Conservation (phyloP, 2,888 invertebrate genomes). For the Athalia rosae region DNA sequence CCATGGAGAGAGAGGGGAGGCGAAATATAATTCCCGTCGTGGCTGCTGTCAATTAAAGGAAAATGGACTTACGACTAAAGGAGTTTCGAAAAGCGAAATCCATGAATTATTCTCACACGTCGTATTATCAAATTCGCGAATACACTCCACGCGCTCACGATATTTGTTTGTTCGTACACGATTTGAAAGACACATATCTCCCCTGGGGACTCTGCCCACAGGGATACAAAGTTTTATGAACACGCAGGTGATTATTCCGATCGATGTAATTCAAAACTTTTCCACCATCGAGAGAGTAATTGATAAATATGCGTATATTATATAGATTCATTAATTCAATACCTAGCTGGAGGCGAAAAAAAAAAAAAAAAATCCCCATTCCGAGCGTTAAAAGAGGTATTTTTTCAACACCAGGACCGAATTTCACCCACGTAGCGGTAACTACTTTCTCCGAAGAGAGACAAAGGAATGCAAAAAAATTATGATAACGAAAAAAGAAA, state of each 20-base stretch:
- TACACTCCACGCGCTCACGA: no score
- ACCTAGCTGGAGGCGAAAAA: not conserved
- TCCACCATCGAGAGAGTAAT: not conserved
- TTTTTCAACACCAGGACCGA: not conserved
- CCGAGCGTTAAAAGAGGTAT: not conserved
- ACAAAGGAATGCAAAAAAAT: no score
- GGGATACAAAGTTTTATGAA: not conserved
- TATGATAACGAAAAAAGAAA: not conserved
- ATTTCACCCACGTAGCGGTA: not conserved
- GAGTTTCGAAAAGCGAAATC: no score
- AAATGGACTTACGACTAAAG: no score
- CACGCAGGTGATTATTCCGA: conserved; percentile 17
- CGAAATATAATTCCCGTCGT: no score
- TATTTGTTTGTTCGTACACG: no score
- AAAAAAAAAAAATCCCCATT: not conserved
- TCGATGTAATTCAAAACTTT: conserved; percentile 40
- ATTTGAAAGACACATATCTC: not conserved
- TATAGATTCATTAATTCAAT: not conserved
- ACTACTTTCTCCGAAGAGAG: no score
- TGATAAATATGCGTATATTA: not conserved
- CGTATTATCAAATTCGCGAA: no score
- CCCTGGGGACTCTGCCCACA: not conserved
- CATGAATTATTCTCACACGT: no score
- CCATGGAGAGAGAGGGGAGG: no score
- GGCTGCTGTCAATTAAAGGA: no score